These are phyloP conservation scores for Campylomormyrus tamandua DNA, from an alignment of 2,113 vertebrate species.

Conservation along the genomic window DNA sequence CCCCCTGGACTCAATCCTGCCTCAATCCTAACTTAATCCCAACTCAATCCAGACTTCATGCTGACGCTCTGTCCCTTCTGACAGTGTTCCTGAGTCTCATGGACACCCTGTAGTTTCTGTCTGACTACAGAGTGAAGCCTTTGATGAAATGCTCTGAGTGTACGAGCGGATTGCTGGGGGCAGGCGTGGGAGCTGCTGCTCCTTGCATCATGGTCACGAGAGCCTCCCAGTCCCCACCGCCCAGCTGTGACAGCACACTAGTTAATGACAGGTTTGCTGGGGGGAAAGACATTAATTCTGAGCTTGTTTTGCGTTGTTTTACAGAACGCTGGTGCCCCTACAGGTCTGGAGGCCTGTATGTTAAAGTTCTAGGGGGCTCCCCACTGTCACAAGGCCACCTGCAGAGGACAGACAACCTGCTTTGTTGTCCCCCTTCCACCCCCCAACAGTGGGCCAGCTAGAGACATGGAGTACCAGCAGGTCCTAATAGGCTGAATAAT, in stretches of 20 bases:
- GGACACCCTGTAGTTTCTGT: neutral
- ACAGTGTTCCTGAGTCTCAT: neutral
- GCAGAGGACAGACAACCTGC: neutral
- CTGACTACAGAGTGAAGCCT: neutral
- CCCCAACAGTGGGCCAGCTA: neutral
- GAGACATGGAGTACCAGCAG: neutral
- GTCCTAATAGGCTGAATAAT: slow-evolving; percentile 18
- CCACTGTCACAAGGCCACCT: neutral
- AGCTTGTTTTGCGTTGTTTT: neutral
- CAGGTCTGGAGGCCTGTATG: neutral
- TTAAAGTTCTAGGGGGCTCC: neutral
- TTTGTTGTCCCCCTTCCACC: neutral
- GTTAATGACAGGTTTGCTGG: neutral
- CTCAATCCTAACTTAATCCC: neutral
- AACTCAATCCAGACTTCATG: neutral
- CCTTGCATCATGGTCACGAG: neutral
- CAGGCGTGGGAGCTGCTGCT: neutral
- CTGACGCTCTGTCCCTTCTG: neutral
- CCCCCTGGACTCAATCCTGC: neutral
- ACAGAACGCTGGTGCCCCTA: neutral
- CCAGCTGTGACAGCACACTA: neutral
- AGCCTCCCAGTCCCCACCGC: neutral
- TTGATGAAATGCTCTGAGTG: neutral
- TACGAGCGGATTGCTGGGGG: neutral
- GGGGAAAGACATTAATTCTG: neutral